phyloP scores from a whole-genome alignment of 2,113 vertebrate species.

The Bambusicola thoracicus region DNA sequence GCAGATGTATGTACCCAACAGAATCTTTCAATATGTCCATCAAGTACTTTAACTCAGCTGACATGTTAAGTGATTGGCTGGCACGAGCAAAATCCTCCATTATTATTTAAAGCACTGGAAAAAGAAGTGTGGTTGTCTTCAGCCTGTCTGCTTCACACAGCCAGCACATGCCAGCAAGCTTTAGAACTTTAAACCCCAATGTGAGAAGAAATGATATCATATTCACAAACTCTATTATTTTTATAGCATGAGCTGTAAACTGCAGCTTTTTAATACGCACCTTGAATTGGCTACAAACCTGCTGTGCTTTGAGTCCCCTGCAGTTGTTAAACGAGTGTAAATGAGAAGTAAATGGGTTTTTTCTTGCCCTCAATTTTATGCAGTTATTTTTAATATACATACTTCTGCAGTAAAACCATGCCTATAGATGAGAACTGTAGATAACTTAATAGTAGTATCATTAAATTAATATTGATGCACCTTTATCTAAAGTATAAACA shows the following conservation, averaged over 20 bases:
- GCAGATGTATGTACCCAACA: not conserved
- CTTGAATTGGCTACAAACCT: not conserved
- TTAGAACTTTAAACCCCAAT: not conserved
- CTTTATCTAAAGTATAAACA: not conserved
- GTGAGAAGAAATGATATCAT: not conserved
- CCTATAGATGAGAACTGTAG: not conserved
- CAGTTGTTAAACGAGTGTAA: not conserved
- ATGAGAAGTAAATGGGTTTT: not conserved
- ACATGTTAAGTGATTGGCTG: not conserved
- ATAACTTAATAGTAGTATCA: not conserved
- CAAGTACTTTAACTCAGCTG: not conserved
- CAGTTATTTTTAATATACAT: not conserved
- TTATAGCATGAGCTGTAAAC: not conserved
- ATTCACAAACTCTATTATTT: slow-evolving; percentile 7
- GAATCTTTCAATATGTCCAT: not conserved
- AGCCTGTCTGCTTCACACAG: not conserved
- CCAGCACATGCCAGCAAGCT: not conserved
- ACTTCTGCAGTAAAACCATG: not conserved
- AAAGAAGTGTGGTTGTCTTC: not conserved
- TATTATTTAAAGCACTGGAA: not conserved
- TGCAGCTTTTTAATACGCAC: not conserved
- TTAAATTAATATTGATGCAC: not conserved
- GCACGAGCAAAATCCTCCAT: not conserved
- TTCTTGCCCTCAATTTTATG: not conserved
- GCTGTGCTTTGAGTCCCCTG: not conserved